Evolutionary conservation across 2,888 invertebrate genomes (phyloP).

Genomic region (Taenaris catops): DNA sequence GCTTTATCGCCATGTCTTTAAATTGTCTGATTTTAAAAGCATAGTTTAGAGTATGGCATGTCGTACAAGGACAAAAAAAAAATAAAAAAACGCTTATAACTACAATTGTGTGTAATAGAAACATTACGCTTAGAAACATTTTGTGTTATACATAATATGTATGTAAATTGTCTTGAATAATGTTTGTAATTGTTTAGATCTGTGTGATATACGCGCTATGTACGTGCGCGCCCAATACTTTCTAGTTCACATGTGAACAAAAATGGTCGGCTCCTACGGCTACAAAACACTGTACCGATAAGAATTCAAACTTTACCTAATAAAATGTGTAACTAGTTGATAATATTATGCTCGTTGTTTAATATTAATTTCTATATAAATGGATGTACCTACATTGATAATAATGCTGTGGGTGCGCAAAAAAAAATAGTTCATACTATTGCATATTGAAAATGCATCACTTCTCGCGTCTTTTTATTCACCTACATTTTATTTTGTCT

Average conservation of each 20-base stretch:
- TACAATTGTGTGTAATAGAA: constrained; percentile 71
- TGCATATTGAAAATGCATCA: constrained; percentile 15
- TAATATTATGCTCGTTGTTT: constrained; percentile 41
- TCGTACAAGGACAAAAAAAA: constrained; percentile 49
- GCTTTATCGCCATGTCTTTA: constrained; percentile 46
- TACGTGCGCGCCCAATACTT: constrained; percentile 50
- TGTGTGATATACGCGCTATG: constrained; percentile 46
- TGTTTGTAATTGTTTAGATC: constrained; percentile 75
- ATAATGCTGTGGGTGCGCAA: constrained; percentile 16
- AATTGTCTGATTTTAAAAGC: constrained; percentile 49
- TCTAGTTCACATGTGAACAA: constrained; percentile 44
- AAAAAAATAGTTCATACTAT: constrained; percentile 14
- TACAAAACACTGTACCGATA: constrained; percentile 39
- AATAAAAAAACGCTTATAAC: constrained; percentile 58
- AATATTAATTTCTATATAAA: constrained; percentile 41
- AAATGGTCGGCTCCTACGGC: constrained; percentile 26
- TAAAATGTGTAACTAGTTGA: constrained; percentile 50
- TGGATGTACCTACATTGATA: constrained; percentile 31
- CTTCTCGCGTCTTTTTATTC: constrained; percentile 15
- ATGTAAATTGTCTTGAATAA: constrained; percentile 69
- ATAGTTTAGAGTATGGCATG: constrained; percentile 39
- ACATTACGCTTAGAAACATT: constrained; percentile 71
- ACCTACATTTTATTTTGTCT: constrained; percentile 18
- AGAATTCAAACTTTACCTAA: constrained; percentile 32
- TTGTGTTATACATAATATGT: constrained; percentile 66